These are phyloP conservation scores for Montipora efflorescens DNA, from an alignment of 64 coral and sea anemone genomes.

Conservation along the genomic window DNA sequence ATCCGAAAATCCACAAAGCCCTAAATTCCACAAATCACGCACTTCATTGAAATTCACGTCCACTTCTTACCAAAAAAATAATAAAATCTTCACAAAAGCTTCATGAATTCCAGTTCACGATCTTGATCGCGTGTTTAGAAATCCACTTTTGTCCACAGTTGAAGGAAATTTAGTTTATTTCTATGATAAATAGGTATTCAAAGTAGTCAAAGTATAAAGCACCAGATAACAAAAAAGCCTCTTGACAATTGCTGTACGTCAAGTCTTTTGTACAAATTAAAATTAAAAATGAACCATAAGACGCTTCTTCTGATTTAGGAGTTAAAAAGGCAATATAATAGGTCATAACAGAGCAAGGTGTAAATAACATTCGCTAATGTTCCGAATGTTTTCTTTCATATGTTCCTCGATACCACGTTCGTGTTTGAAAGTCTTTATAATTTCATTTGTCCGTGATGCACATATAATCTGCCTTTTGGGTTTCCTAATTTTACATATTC, in stretches of 20 bases:
- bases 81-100: background rate
- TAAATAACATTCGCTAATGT: background rate
- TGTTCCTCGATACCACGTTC: background rate
- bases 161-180: constrained; percentile 30
- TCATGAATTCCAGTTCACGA: background rate
- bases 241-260: constrained; percentile 1
- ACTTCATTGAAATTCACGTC: constrained; percentile 33
- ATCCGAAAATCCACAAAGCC: background rate
- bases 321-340: constrained; percentile 13
- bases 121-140: background rate
- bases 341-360: background rate
- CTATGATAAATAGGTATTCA: background rate
- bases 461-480: background rate
- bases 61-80: background rate
- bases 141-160: background rate
- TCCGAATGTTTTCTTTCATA: background rate
- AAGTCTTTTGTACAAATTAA: constrained; percentile 7
- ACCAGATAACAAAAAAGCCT: constrained; percentile 16
- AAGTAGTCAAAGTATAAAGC: constrained; percentile 18
- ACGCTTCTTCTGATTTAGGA: background rate
- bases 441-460: background rate
- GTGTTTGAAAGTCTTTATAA: background rate
- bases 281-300: constrained; percentile 14
- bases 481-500: background rate
- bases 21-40: constrained; percentile 51